Evolutionary conservation across 2,113 vertebrate genomes (phyloP).

Genomic region (Herpailurus yagouaroundi): DNA sequence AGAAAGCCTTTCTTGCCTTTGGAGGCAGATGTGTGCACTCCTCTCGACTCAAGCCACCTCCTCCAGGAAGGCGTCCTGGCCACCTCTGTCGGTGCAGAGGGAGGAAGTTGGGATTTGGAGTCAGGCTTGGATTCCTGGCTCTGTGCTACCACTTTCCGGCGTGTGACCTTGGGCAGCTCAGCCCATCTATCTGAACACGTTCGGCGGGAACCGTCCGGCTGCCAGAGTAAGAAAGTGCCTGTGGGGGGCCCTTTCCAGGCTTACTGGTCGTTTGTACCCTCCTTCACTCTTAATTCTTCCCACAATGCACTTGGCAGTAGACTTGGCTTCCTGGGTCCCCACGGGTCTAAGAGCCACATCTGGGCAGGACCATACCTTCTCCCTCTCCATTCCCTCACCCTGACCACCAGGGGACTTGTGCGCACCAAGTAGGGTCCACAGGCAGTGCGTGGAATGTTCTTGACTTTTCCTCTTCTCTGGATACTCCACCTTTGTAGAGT

Average conservation of each 20-base stretch:
- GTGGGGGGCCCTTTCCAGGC: accelerated
- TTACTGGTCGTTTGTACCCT: accelerated
- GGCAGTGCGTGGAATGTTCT: background rate
- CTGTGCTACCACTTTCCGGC: background rate
- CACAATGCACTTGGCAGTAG: accelerated
- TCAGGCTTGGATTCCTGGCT: background rate
- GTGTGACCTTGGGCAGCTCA: background rate
- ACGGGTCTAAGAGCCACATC: accelerated
- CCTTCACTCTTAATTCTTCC: background rate
- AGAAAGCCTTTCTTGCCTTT: background rate
- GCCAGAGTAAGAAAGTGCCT: background rate
- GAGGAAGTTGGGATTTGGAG: background rate
- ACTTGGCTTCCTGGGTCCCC: accelerated
- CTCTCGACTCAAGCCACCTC: background rate
- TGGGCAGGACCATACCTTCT: accelerated
- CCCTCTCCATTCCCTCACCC: background rate
- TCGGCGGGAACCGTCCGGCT: accelerated
- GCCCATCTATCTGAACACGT: accelerated
- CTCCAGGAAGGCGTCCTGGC: background rate
- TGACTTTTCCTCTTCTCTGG: background rate
- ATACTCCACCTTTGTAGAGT: background rate
- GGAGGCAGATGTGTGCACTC: background rate
- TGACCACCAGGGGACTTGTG: background rate
- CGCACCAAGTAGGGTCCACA: background rate
- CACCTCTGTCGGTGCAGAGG: background rate